Conservation (phyloP, 37 sponge, comb jelly and placozoan genomes). For the Amphimedon queenslandica region DNA sequence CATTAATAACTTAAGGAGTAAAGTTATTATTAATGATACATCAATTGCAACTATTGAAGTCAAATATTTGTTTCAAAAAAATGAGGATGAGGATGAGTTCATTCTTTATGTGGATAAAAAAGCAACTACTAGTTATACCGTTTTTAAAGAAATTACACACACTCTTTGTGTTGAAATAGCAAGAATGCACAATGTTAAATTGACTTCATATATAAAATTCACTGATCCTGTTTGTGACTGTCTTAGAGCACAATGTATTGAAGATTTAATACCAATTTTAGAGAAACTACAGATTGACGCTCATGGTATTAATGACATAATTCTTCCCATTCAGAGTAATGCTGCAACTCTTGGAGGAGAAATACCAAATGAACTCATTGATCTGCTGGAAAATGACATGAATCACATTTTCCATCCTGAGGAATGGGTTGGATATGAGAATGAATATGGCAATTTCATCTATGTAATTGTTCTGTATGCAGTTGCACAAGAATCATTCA, state of each 20-base stretch:
- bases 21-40: not conserved
- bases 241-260: not conserved
- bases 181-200: not conserved
- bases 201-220: not conserved
- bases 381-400: conserved; percentile 4
- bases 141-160: not conserved
- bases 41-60: not conserved
- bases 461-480: not conserved
- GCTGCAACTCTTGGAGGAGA: not conserved
- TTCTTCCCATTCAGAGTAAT: no score
- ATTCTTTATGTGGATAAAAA: not conserved
- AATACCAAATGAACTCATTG: not conserved
- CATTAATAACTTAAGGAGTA: not conserved
- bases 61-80: not conserved
- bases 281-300: not conserved
- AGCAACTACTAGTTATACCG: not conserved
- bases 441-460: not conserved
- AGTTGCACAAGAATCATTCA: not conserved
- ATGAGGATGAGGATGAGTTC: not conserved
- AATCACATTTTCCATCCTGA: not conserved
- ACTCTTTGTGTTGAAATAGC: not conserved
- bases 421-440: not conserved
- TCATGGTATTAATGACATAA: not conserved
- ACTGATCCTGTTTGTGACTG: not conserved
- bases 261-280: not conserved